phyloP scores from a whole-genome alignment of 2,888 invertebrate genomes.

The Euclidia mi region DNA sequence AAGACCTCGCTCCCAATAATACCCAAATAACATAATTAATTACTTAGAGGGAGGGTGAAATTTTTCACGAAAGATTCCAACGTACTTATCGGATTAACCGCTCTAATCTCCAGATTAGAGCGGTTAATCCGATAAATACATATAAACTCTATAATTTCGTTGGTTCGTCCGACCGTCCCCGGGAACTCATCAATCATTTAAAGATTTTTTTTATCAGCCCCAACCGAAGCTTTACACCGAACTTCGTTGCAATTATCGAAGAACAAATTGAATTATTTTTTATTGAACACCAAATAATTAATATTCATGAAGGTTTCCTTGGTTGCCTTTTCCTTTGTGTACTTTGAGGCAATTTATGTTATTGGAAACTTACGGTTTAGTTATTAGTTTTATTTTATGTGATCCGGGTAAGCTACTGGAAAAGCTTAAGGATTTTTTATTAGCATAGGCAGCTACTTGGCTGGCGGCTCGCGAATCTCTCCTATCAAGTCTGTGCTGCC shows the following conservation, averaged over 20 bases:
- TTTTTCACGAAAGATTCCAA: conserved; percentile 67
- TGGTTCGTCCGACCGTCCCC: conserved; percentile 31
- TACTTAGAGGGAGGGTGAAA: conserved; percentile 65
- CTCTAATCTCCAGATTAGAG: conserved; percentile 74
- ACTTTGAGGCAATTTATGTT: neutral
- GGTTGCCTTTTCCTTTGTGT: neutral
- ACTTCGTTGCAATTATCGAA: conserved; percentile 66
- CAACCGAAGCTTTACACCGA: no score
- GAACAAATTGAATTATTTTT: conserved; percentile 70
- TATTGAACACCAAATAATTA: conserved; percentile 58
- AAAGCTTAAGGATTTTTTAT: no score
- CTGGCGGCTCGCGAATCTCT: no score
- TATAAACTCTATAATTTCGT: conserved; percentile 70
- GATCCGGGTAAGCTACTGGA: no score
- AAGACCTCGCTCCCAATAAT: conserved; percentile 64
- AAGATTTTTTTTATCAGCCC: conserved; percentile 66
- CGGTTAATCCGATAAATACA: conserved; percentile 76
- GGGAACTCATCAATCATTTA: conserved; percentile 75
- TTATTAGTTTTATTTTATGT: no score
- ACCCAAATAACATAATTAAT: conserved; percentile 78
- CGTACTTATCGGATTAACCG: no score
- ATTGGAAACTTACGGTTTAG: no score
- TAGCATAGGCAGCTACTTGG: no score
- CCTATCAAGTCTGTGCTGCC: no score
- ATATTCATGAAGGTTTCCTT: conserved; percentile 29